These are phyloP conservation scores for Ictidomys tridecemlineatus DNA, from an alignment of 2,113 vertebrate species.

Conservation along the genomic window DNA sequence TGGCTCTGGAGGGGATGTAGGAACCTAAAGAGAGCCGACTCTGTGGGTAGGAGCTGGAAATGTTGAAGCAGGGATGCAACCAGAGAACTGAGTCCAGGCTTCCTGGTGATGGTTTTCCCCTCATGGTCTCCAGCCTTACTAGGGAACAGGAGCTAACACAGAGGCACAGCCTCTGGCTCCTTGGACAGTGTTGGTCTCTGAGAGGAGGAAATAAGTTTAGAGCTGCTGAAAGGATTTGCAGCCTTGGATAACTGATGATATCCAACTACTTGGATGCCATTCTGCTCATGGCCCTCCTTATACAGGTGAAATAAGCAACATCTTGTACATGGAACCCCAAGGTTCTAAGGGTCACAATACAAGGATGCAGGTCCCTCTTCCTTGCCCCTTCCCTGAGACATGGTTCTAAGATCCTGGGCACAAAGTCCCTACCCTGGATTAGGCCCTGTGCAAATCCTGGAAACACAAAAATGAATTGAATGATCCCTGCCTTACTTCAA, in stretches of 20 bases:
- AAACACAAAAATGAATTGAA: not conserved
- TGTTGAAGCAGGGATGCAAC: not conserved
- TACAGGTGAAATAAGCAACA: not conserved
- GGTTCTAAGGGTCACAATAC: not conserved
- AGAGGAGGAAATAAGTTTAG: not conserved
- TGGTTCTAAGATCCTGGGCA: not conserved
- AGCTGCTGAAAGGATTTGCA: not conserved
- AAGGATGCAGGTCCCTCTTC: not conserved
- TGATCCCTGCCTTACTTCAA: not conserved
- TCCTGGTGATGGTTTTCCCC: not conserved
- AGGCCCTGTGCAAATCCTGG: not conserved
- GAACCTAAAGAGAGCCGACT: not conserved
- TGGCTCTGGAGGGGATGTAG: not conserved
- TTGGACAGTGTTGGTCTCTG: not conserved
- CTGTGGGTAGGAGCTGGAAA: not conserved
- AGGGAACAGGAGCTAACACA: not conserved
- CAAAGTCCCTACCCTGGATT: not conserved
- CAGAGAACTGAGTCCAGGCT: not conserved
- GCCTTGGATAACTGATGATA: not conserved
- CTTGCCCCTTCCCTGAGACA: not conserved
- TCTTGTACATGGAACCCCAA: not conserved
- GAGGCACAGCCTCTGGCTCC: not conserved
- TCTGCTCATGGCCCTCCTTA: not conserved
- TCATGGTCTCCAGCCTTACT: not conserved
- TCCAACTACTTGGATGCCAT: not conserved